Base-by-base conservation (phyloP, 2,113 vertebrate genomes). In the Cyprinodon brontotheroides region DNA sequence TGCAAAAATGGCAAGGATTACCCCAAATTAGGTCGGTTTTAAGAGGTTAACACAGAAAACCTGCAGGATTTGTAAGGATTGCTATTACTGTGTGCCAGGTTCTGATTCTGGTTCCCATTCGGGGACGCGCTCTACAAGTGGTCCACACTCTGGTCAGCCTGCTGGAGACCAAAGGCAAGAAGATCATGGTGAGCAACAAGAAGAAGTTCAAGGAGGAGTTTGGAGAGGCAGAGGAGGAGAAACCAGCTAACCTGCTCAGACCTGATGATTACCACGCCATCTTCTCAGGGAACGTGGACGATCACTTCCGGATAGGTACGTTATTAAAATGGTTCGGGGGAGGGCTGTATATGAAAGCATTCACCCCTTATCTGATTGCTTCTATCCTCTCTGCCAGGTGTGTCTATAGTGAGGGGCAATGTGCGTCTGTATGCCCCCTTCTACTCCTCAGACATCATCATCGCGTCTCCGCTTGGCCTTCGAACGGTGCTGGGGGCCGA, bases 301-400 rank as follows among this genome's bases (percentile, higher is more conserved):
- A 99, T 87, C 97, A 99, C 89, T 99, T 99, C 90, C 96, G 96
- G 84, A 97, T 99, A 39, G 98, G 98, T 99, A 92, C 2, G 17
- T 11, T 29, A 9, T 36, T 60, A 12, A 48, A 41, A 43, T 29
- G 29, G 29, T 29, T 29, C 1, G 29, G 29, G 29, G 29, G 29
- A 29, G 29, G 29, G 29, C 29, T 12, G 1, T 4, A 43, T 29
- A 60, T 17, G 14, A 4, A n/a, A 17, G 11, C 12, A 12, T 4
- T 3, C 8, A 2, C 1, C 12, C 15, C 62, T 57, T 45, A 0
- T 36, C 6, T 13, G 1, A 65, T 39, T 57, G 8, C 22, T 61
- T 13, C 57, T 39, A 12, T 3, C 64, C 45, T 67, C 37, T 67
- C 67, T 68, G 60, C 60, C 82, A 98, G 98, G 98, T 0, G 59